These are phyloP conservation scores for Karalla daura DNA, from an alignment of 2,797 vertebrate genomes.

Conservation along the genomic window DNA sequence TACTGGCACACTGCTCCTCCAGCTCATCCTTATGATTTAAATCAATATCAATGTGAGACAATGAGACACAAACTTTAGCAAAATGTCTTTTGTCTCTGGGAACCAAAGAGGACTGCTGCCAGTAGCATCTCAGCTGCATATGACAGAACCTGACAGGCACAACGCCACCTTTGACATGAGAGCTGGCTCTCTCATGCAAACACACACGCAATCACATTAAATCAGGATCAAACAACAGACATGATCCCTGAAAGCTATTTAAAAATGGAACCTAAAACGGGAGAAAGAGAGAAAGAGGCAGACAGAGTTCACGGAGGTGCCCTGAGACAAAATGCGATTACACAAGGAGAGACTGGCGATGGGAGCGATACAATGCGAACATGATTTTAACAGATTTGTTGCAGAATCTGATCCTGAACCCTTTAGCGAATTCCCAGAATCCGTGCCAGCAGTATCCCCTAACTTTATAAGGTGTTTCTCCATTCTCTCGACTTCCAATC, in stretches of 20 bases:
- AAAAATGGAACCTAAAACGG: conserved; percentile 37
- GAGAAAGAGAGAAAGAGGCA: conserved; percentile 3
- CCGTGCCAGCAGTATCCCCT: not conserved
- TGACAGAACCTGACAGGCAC: conserved; percentile 53
- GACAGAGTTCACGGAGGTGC: conserved; percentile 14
- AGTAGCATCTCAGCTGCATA: conserved; percentile 35
- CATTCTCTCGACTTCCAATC: not conserved
- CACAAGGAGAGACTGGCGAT: not conserved
- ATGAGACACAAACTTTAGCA: conserved; percentile 7
- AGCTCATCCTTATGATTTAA: conserved; percentile 20
- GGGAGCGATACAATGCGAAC: not conserved
- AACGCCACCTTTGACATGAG: conserved; percentile 51
- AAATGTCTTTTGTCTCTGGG: conserved; percentile 1
- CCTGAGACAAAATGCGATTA: conserved; percentile 1
- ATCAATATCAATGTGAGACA: conserved; percentile 27
- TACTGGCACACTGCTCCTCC: not conserved
- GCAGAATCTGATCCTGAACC: not conserved
- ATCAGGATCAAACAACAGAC: conserved; percentile 61
- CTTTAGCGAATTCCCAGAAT: not conserved
- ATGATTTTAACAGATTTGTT: not conserved
- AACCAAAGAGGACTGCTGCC: conserved; percentile 14
- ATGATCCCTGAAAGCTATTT: conserved; percentile 47
- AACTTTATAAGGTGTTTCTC: not conserved
- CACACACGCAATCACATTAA: conserved; percentile 33
- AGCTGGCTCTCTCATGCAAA: conserved; percentile 29